Evolutionary conservation across 2,797 vertebrate genomes (phyloP).

Genomic region (Paedocypris micromegethes): DNA sequence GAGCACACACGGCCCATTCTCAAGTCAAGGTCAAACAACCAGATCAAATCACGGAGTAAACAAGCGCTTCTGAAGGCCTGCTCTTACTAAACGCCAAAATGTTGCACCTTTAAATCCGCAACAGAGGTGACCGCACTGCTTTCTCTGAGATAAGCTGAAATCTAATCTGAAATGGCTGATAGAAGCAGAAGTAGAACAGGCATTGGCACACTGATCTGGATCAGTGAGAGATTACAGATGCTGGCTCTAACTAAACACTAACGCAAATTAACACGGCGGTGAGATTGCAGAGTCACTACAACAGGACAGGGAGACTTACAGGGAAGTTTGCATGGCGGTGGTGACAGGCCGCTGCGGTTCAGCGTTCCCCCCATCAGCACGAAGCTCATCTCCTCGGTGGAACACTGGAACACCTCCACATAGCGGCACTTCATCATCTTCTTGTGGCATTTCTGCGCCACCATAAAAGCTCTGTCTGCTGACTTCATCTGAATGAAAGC

Average conservation of each 20-base stretch:
- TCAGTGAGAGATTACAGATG: slow-evolving; percentile 13
- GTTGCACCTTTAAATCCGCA: slow-evolving; percentile 22
- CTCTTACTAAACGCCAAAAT: slow-evolving; percentile 36
- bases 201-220: slow-evolving; percentile 42
- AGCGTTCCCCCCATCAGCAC: slow-evolving; percentile 96
- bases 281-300: no score
- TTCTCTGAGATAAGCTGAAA: slow-evolving; percentile 44
- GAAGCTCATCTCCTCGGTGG: slow-evolving; percentile 96
- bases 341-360: slow-evolving; percentile 93
- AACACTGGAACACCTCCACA: slow-evolving; percentile 96
- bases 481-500: slow-evolving; percentile 98
- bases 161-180: slow-evolving; percentile 54
- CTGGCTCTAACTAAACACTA: slow-evolving; percentile 2
- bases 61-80: slow-evolving; percentile 8
- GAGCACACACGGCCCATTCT: slow-evolving; percentile 16
- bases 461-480: slow-evolving; percentile 83
- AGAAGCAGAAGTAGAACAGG: slow-evolving; percentile 18
- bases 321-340: slow-evolving; percentile 94
- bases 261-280: not conserved
- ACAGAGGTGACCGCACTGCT: slow-evolving; percentile 23
- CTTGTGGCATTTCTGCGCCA: slow-evolving; percentile 93
- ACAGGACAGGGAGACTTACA: slow-evolving; percentile 67
- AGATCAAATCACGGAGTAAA: slow-evolving; percentile 28
- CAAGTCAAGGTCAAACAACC: slow-evolving; percentile 37
- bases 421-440: slow-evolving; percentile 98